Percentiles rank a stretch among this genome's conserved stretches.
Evolutionary conservation across 2,113 vertebrate genomes (phyloP).

Genomic region (Platichthys flesus): DNA sequence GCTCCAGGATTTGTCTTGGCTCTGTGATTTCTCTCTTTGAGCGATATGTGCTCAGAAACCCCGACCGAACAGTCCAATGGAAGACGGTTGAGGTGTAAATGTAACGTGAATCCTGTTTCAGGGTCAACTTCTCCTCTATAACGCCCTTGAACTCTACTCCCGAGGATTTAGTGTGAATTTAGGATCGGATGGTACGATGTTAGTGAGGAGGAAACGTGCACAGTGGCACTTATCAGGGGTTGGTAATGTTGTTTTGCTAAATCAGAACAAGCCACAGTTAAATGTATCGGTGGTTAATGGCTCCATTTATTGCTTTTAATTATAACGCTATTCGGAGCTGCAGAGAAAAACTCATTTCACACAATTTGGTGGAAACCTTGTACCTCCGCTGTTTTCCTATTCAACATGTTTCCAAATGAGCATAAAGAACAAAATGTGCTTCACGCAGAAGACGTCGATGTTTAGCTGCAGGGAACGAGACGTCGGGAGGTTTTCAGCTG

Average conservation of each 20-base stretch:
- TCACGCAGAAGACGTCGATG: neutral
- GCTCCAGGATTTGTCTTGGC: conserved; percentile 69
- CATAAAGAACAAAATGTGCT: conserved; percentile 2
- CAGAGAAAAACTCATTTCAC: neutral
- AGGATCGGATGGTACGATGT: neutral
- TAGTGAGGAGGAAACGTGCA: neutral
- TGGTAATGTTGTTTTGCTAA: too few relatives aligned
- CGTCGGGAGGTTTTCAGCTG: too few relatives aligned
- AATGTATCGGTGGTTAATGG: neutral
- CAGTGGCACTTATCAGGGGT: neutral
- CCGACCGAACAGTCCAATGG: conserved; percentile 18
- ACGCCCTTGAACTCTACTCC: neutral
- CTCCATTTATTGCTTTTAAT: neutral
- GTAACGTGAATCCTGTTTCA: conserved; percentile 62
- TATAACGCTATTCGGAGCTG: neutral
- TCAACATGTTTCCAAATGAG: conserved; percentile 21
- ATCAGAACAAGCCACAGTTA: neutral
- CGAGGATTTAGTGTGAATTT: conserved; percentile 30
- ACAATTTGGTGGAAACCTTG: conserved; percentile 1
- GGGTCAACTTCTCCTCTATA: conserved; percentile 9
- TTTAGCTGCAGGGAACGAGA: too few relatives aligned
- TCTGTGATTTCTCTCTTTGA: conserved; percentile 61
- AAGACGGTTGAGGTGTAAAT: conserved; percentile 16
- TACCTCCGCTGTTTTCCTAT: conserved; percentile 11
- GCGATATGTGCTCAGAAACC: conserved; percentile 42